A percentile compares a stretch with the other conserved stretches of the same genome.
Evolutionary conservation across 2,113 vertebrate species (phyloP).

Genomic region (Sardina pilchardus): DNA sequence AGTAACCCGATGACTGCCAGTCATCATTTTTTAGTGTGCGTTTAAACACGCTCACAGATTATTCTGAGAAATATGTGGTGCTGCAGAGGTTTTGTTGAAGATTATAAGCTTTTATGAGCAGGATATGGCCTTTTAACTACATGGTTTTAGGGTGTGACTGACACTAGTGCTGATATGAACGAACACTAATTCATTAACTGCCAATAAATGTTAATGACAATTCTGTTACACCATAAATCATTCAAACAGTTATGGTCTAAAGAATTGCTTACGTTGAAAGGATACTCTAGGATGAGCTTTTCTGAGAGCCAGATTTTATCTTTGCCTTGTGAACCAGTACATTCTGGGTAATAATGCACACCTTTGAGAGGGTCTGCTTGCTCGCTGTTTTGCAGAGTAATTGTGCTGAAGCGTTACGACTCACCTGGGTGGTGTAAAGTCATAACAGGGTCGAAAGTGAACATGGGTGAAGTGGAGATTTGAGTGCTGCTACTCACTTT

Average conservation of each 20-base stretch:
- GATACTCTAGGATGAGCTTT: neutral
- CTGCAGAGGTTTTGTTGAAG: too few relatives aligned
- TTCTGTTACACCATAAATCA: neutral
- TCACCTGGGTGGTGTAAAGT: neutral
- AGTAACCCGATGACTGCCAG: too few relatives aligned
- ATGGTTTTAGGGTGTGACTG: too few relatives aligned
- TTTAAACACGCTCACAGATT: too few relatives aligned
- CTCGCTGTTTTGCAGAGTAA: neutral
- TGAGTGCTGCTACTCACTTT: neutral
- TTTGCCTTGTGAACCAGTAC: neutral
- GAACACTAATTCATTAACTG: too few relatives aligned
- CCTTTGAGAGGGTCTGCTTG: neutral
- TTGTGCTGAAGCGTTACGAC: neutral
- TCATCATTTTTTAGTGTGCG: too few relatives aligned
- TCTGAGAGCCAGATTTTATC: neutral
- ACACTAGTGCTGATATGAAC: too few relatives aligned
- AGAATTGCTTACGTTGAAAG: neutral
- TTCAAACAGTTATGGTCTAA: neutral
- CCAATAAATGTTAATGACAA: too few relatives aligned
- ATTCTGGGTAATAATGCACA: neutral
- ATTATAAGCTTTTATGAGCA: too few relatives aligned
- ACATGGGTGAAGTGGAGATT: neutral
- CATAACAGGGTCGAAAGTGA: neutral
- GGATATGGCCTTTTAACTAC: too few relatives aligned
- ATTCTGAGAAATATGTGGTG: too few relatives aligned